phyloP scores from a whole-genome alignment of 2,888 invertebrate species.

The Tipula confusa region DNA sequence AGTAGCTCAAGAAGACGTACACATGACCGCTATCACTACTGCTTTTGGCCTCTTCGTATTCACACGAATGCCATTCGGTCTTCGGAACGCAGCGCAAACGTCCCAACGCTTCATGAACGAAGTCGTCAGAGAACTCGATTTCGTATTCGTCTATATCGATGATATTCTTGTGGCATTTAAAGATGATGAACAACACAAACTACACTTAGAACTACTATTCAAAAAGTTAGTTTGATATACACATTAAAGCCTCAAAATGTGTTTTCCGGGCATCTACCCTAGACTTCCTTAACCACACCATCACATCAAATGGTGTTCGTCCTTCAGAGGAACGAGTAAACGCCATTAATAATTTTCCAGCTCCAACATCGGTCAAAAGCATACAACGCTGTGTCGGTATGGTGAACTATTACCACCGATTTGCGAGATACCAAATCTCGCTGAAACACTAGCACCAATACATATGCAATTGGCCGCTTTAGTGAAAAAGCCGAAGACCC shows the following conservation, averaged over 20 bases:
- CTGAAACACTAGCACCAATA: constrained; percentile 42
- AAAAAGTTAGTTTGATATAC: not conserved
- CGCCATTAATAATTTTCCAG: too few relatives aligned
- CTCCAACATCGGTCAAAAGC: constrained; percentile 40
- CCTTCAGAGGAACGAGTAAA: too few relatives aligned
- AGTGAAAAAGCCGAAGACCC: too few relatives aligned
- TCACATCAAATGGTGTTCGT: too few relatives aligned
- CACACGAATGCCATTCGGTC: too few relatives aligned
- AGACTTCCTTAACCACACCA: not conserved
- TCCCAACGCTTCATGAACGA: too few relatives aligned
- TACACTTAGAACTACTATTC: constrained; percentile 33
- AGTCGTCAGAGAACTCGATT: constrained; percentile 37
- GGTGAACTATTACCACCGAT: constrained; percentile 39
- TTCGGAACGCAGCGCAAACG: too few relatives aligned
- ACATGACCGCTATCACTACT: too few relatives aligned
- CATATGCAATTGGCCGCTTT: constrained; percentile 40
- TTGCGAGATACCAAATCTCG: constrained; percentile 40
- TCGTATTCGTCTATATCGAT: constrained; percentile 39
- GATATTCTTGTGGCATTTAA: constrained; percentile 37
- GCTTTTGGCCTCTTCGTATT: too few relatives aligned
- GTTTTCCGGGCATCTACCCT: constrained; percentile 36
- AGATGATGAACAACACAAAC: not conserved
- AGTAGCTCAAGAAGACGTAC: too few relatives aligned
- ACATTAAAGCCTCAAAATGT: constrained; percentile 42
- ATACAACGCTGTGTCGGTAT: too few relatives aligned